Evolutionary conservation across 1,140 invertebrate genomes (phyloP), one percentile per base, ranked within the genome.

Genomic region (Solenopsis invicta): DNA sequence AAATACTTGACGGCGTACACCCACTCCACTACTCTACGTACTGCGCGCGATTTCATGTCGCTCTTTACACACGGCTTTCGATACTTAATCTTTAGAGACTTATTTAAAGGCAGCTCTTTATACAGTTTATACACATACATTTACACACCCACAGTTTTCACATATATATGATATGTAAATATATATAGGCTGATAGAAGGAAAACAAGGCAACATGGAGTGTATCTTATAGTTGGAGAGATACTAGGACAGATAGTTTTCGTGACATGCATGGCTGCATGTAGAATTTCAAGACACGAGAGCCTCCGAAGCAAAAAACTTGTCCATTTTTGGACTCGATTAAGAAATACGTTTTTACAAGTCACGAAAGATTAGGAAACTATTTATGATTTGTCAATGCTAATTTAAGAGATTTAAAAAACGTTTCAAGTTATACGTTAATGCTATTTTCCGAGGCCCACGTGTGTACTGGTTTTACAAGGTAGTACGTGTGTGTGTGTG

Each of bases 221-320:
- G 62, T 67, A 64, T 41, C 52, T 54, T 62, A 71, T 29, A 85
- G 59, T 87, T 81, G 75, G 16, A 85, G 41, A 89, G 86, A 86
- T 90, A 56, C 10, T 71, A 54, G 72, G 71, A 75, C 76, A 61
- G 67, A 67, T 77, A 66, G 52, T 85, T 85, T 88, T 91, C 90
- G 85, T 91, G 88, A 92, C 92, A 93, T 94, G 94, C 92, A 92
- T 93, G 92, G 80, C 85, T 94, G 94, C 94, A 95, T 93, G 94
- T 93, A 90, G 76, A 94, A 90, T 86, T 88, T 89, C 82, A 78
- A 90, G 74, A 85, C 69, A 61, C 54, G 80, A 75, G 80, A 61
- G 69, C 69, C 80, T 84, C 45, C 52, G 80, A 74, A 80, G 29
- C 62, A 45, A 50, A 74, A 82, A 82, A 54, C 37, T 29, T 59